These are phyloP conservation scores for Scolopax mira DNA, from an alignment of 2,113 vertebrate species.

Conservation along the genomic window DNA sequence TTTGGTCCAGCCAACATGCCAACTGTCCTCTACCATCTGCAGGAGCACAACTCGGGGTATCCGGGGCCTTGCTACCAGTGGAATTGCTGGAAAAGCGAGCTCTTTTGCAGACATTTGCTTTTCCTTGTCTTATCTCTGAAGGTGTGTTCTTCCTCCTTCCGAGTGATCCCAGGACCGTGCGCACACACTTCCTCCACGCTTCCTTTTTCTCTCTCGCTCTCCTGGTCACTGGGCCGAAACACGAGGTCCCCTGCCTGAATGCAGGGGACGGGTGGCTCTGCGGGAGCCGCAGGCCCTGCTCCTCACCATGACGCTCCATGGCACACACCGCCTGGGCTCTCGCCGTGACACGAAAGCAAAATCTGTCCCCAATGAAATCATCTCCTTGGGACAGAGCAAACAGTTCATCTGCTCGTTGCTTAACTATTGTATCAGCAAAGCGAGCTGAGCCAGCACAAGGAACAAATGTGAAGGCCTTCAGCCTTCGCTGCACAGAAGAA, in stretches of 20 bases:
- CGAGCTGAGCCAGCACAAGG: not conserved
- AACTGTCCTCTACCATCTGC: not conserved
- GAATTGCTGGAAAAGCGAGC: not conserved
- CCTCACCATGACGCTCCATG: not conserved
- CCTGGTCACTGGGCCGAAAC: not conserved
- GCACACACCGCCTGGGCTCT: not conserved
- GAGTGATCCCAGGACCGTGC: not conserved
- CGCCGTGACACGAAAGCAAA: not conserved
- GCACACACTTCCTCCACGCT: not conserved
- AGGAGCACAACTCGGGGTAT: not conserved
- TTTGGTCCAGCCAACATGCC: not conserved
- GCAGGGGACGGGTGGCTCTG: accelerated
- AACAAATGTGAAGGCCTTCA: slow-evolving; percentile 7
- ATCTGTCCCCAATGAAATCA: not conserved
- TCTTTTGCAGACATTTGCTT: not conserved
- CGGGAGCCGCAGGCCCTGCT: accelerated
- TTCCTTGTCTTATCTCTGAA: not conserved
- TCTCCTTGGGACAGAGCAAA: not conserved
- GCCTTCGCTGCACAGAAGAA: not conserved
- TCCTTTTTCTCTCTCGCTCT: not conserved
- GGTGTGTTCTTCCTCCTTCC: not conserved
- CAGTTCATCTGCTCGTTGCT: not conserved
- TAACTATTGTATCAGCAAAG: not conserved
- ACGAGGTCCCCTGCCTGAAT: not conserved
- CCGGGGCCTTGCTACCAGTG: not conserved